A percentile compares a stretch with the other conserved stretches of the same genome.
phyloP scores from a whole-genome alignment of 2,888 invertebrate species.

The Hirtodrosophila duncani region DNA sequence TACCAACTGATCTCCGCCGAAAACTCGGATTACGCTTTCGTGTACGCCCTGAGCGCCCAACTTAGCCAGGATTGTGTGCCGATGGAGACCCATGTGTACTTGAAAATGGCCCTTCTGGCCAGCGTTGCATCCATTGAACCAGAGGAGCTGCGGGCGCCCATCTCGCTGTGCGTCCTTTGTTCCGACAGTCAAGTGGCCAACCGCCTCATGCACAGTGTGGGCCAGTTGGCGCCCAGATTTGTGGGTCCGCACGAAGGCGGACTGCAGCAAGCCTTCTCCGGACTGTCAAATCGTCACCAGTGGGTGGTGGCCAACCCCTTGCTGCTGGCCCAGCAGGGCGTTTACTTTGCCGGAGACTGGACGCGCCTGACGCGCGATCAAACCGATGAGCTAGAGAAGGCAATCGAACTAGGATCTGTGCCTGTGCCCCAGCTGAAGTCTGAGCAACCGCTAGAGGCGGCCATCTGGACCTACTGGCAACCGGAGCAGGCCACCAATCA shows the following conservation, averaged over 20 bases:
- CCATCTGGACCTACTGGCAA: conserved; percentile 78
- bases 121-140: conserved; percentile 77
- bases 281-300: conserved; percentile 37
- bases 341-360: conserved; percentile 78
- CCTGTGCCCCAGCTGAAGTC: conserved; percentile 28
- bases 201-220: conserved; percentile 66
- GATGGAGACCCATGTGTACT: conserved; percentile 76
- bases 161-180: conserved; percentile 73
- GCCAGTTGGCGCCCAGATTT: conserved; percentile 73
- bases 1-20: conserved; percentile 58
- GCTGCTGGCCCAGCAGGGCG: conserved; percentile 75
- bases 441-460: conserved; percentile 64
- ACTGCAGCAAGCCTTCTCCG: conserved; percentile 23
- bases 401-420: conserved; percentile 58
- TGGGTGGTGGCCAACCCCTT: conserved; percentile 76
- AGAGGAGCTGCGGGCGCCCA: conserved; percentile 64
- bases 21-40: conserved; percentile 77
- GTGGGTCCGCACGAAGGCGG: conserved; percentile 69
- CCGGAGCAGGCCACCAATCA: conserved; percentile 64
- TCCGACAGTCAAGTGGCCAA: conserved; percentile 66
- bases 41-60: conserved; percentile 77
- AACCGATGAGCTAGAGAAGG: conserved; percentile 63
- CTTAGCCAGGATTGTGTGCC: conserved; percentile 76
- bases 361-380: conserved; percentile 56
- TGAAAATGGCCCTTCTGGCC: conserved; percentile 78